These are phyloP conservation scores for Drosophila mayaguana DNA, from an alignment of 2,888 invertebrate genomes.

Conservation along the genomic window DNA sequence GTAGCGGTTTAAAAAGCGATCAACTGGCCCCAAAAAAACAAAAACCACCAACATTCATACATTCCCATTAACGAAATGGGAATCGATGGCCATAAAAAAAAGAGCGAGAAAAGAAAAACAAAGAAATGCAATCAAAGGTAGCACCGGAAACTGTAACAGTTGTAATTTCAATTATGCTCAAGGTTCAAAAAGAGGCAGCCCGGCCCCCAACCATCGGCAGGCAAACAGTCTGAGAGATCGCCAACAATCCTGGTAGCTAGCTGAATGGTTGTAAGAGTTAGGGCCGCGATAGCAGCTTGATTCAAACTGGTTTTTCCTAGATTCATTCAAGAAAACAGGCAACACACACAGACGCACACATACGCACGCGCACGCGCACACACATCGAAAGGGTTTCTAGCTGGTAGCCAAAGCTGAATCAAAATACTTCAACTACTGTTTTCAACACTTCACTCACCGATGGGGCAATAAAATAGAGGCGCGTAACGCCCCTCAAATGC, in stretches of 20 bases:
- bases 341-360: slow-evolving; percentile 23
- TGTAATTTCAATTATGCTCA: slow-evolving; percentile 72
- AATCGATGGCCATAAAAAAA: slow-evolving; percentile 50
- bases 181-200: slow-evolving; percentile 45
- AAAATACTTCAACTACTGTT: slow-evolving; percentile 78
- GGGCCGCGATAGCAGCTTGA: slow-evolving; percentile 56
- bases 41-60: slow-evolving; percentile 61
- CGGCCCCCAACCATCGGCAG: slow-evolving; percentile 2
- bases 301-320: slow-evolving; percentile 74
- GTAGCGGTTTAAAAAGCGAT: slow-evolving; percentile 47
- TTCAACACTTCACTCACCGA: slow-evolving; percentile 81
- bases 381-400: slow-evolving; percentile 50
- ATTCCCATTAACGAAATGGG: slow-evolving; percentile 56
- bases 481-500: slow-evolving; percentile 65
- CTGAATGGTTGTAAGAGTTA: slow-evolving; percentile 54
- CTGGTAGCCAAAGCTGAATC: slow-evolving; percentile 40
- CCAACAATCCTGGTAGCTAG: slow-evolving; percentile 63
- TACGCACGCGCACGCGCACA: slow-evolving; percentile 26
- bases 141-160: slow-evolving; percentile 79
- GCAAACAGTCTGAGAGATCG: slow-evolving; percentile 52
- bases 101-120: slow-evolving; percentile 35
- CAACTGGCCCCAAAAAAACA: slow-evolving; percentile 22
- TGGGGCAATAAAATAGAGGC: slow-evolving; percentile 79
- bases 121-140: slow-evolving; percentile 63
- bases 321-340: slow-evolving; percentile 78